phyloP scores from a whole-genome alignment of 2,888 invertebrate genomes.

The Zaprionus obscuricornis region DNA sequence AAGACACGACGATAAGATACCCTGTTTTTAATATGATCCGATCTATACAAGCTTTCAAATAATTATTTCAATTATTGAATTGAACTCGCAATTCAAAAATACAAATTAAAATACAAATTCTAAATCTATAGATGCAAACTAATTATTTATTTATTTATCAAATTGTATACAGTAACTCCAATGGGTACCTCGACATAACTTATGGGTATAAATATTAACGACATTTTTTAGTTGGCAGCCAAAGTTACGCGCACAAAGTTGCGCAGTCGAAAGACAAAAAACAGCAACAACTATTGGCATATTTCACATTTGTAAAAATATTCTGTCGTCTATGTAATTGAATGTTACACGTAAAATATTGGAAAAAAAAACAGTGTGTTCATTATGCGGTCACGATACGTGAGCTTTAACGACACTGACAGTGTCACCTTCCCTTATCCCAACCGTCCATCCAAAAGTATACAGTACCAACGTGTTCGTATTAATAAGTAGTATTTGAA shows the following conservation, averaged over 20 bases:
- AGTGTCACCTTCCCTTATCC: too few species aligned
- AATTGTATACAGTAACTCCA: too few species aligned
- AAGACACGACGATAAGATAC: conserved; percentile 13
- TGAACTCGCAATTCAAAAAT: too few species aligned
- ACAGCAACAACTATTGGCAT: conserved; percentile 15
- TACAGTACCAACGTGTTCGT: too few species aligned
- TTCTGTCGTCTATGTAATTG: conserved; percentile 53
- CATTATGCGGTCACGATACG: conserved; percentile 45
- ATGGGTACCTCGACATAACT: too few species aligned
- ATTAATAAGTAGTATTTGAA: too few species aligned
- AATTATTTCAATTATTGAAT: too few species aligned
- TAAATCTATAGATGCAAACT: too few species aligned
- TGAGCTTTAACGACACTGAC: conserved; percentile 16
- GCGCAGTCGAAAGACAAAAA: conserved; percentile 1
- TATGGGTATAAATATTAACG: conserved; percentile 33
- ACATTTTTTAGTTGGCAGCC: conserved; percentile 35
- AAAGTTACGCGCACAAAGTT: background rate
- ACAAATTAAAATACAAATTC: too few species aligned
- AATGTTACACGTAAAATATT: conserved; percentile 73
- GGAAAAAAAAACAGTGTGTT: conserved; percentile 23
- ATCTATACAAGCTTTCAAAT: too few species aligned
- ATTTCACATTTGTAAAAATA: conserved; percentile 3
- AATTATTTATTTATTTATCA: too few species aligned
- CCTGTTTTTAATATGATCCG: background rate
- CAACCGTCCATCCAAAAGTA: too few species aligned